Base-by-base conservation (phyloP, 2,113 vertebrate genomes). In the Entelurus aequoreus region DNA sequence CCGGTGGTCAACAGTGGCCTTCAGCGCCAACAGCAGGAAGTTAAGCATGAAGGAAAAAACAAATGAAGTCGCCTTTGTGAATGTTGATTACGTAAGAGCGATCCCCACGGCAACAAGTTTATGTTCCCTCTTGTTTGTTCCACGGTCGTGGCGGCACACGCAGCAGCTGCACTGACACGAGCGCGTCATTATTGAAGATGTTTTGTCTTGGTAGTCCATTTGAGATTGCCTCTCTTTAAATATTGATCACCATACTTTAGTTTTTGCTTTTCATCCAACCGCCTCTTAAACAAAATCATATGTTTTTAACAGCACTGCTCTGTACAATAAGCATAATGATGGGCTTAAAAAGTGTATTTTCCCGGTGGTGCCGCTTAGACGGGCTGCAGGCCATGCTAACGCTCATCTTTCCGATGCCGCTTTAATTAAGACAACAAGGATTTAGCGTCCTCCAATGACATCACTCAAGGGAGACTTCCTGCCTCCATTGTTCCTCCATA, bases 391-490 rank as follows among this genome's bases (percentile, higher is more conserved):
- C 66, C 68, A 59, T 54, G 65, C 56, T 66, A 64, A 71, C 69
- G 72, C 80, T 14, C 6, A 3, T 12, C 66, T 62, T 75, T 68
- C 75, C 73, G 55, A 65, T 69, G 47, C 59, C 79, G 72, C 66
- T 80, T 84, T 85, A 87, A 87, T 84, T 84, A 84, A 84, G 76
- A 83, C 80, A 80, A 81, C 71, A 77, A 83, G 79, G 83, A 85
- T 84, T 85, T 75, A 75, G 56, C 42, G 2, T 78, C 68, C 70
- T 78, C 71, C 72, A 65, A 16, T 78, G 69, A 75, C 66, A 74
- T 63, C 62, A 78, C 77, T 55, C 74, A 53, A 2, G 70, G 69
- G 83, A 77, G 19, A 48, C 52, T 78, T 83, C 81, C 65, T 53
- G 60, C 71, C 68, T 78, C 58, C 49, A 76, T 74, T 76, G 48